Conservation (phyloP, 2,797 vertebrate genomes). For the Sandelia bainsii region DNA sequence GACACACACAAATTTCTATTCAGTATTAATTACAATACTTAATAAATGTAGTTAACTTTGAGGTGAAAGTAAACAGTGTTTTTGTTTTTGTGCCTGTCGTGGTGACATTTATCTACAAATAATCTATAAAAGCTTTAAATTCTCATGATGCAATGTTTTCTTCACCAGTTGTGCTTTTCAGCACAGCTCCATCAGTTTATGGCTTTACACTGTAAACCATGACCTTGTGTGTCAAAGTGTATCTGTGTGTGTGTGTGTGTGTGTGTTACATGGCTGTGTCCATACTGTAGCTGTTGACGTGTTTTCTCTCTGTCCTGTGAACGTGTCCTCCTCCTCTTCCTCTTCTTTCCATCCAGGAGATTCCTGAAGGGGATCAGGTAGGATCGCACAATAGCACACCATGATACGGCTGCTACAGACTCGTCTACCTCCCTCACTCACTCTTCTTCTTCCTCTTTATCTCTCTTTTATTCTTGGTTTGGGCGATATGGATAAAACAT, state of each 20-base stretch:
- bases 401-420: conserved; percentile 79
- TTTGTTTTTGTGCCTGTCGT: background rate
- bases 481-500: conserved; percentile 56
- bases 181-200: conserved; percentile 19
- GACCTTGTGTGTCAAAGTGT: conserved; percentile 52
- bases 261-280: conserved; percentile 74
- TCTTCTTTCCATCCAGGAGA: conserved; percentile 93
- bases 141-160: conserved; percentile 13
- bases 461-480: conserved; percentile 31
- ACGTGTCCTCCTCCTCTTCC: conserved; percentile 79
- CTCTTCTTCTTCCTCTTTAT: conserved; percentile 42
- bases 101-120: background rate
- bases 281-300: conserved; percentile 93
- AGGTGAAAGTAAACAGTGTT: too few relatives aligned
- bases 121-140: background rate
- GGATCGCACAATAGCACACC: conserved; percentile 79
- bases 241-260: conserved; percentile 54
- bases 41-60: too few relatives aligned
- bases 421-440: conserved; percentile 56
- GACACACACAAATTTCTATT: too few relatives aligned
- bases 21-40: too few relatives aligned
- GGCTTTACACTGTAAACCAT: conserved; percentile 62
- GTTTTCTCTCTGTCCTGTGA: conserved; percentile 99
- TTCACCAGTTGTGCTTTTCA: conserved; percentile 22
- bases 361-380: conserved; percentile 99